Base-by-base conservation (phyloP, 2,888 invertebrate species). In the Lordiphosa andalusiaca region DNA sequence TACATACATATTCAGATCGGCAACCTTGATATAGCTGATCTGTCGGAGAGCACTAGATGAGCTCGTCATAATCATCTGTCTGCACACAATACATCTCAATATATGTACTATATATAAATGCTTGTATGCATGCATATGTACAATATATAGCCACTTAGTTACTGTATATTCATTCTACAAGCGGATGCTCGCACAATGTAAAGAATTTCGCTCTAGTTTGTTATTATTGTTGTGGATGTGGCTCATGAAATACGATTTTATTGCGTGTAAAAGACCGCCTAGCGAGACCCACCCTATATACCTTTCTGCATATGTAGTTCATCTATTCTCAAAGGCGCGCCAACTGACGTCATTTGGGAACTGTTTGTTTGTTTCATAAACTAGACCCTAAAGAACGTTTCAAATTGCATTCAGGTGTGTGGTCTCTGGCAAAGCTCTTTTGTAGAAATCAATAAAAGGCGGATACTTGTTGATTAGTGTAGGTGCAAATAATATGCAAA, bases 21-120 rank as follows among this genome's bases (percentile, higher is more conserved):
- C 37, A 71, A 64, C 82, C 78, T 77, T 77, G 82, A 77, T 77
- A 82, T 71, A 69, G 64, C 65, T 74, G 69, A 73, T 77, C 62
- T 50, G 48, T 48, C 60, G 54, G 54, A 42, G 55, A 39, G 61
- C 53, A 53, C 16, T 60, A 23, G 50, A 63, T 63, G 63, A 63
- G 55, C 62, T 62, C 36, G 47, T 47, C 47, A 47, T 47, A 47
- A 47, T 55, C 50, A 55, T 44, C 13, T 37, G 50, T 62, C 49
- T 46, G 63, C 55, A 56, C 49, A 49, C 44, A 53, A 35, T 39
- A n/a, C 40, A 21, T 19, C 10, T 9, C 6, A 13, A 44, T 49
- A 49, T 21, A 23, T 10, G n/a, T 37, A 42, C 40, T 54, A 47
- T 52, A 49, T 51, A 46, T 16, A 47, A 42, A 47, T 46, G 54